Conservation (phyloP, 2,797 vertebrate species). For the Podargus strigoides region DNA sequence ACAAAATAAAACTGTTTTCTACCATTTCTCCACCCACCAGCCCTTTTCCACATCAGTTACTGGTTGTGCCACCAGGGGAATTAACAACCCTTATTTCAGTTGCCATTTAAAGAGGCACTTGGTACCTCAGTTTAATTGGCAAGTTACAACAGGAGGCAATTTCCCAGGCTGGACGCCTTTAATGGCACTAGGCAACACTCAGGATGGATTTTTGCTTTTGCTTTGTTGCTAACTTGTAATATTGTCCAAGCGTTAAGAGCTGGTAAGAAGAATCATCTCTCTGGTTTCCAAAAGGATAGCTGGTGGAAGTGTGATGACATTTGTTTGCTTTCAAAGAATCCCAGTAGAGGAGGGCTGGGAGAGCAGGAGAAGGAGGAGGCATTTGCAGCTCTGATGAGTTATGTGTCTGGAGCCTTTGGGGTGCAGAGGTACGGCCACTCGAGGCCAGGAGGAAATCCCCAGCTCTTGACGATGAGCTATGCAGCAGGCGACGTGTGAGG, state of each 20-base stretch:
- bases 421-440: neutral
- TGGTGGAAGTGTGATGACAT: neutral
- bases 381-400: neutral
- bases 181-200: neutral
- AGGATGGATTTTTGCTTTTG: neutral
- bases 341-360: neutral
- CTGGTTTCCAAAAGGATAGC: neutral
- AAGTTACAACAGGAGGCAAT: neutral
- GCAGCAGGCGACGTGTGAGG: neutral
- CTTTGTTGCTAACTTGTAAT: neutral
- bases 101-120: neutral
- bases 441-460: neutral
- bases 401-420: neutral
- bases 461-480: neutral
- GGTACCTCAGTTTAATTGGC: neutral
- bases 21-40: neutral
- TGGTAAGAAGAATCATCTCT: neutral
- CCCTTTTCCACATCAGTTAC: neutral
- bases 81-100: neutral
- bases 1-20: neutral
- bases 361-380: neutral
- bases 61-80: neutral
- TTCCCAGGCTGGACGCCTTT: neutral
- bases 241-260: neutral
- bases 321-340: neutral